Evolutionary conservation across 2,888 invertebrate genomes (phyloP).

Genomic region (Agrypnus murinus): DNA sequence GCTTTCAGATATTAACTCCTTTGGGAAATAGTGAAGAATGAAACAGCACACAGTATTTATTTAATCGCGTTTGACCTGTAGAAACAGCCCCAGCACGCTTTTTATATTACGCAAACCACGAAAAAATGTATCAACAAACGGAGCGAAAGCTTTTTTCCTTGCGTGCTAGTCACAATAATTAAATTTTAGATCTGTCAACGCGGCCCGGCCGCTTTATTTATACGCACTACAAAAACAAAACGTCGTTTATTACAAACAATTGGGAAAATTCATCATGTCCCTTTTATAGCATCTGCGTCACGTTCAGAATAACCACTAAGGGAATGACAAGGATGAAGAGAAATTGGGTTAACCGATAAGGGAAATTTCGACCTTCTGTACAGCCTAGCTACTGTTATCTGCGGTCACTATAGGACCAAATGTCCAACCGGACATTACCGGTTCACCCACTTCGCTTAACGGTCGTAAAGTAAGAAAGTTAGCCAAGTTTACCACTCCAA

Average conservation of each 20-base stretch:
- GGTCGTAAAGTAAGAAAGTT: slow-evolving; percentile 38
- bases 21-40: neutral
- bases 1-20: neutral
- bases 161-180: slow-evolving; percentile 38
- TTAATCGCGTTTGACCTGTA: neutral
- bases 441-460: slow-evolving; percentile 31
- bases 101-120: too few species aligned
- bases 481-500: slow-evolving; percentile 32
- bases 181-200: slow-evolving; percentile 41
- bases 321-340: slow-evolving; percentile 1
- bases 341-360: slow-evolving; percentile 22
- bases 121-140: slow-evolving; percentile 17
- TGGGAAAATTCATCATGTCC: slow-evolving; percentile 31
- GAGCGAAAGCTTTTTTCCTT: slow-evolving; percentile 2
- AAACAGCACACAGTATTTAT: neutral
- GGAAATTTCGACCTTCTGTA: slow-evolving; percentile 5
- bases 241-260: slow-evolving; percentile 31
- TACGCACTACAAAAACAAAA: slow-evolving; percentile 38
- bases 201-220: slow-evolving; percentile 37
- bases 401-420: slow-evolving; percentile 22
- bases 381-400: slow-evolving; percentile 24
- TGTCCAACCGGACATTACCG: slow-evolving; percentile 39
- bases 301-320: neutral
- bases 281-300: slow-evolving; percentile 10
- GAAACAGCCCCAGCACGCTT: too few species aligned